A percentile compares a stretch with the other conserved stretches of the same genome.
phyloP scores from a whole-genome alignment of 2,113 vertebrate genomes.

The Ciconia maguari region DNA sequence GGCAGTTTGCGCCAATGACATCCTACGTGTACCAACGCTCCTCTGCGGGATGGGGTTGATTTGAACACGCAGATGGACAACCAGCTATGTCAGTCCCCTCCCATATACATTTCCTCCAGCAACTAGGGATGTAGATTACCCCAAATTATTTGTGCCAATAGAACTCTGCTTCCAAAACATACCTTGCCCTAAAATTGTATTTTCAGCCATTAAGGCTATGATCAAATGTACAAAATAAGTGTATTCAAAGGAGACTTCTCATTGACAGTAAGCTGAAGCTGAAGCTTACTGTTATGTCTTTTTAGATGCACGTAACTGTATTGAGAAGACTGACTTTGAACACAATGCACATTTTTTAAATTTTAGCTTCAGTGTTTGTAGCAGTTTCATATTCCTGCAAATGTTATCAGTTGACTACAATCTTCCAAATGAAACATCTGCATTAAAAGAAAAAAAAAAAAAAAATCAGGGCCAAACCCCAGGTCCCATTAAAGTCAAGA shows the following conservation, averaged over 20 bases:
- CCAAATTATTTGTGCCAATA: not conserved
- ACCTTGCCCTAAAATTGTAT: not conserved
- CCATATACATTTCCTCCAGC: not conserved
- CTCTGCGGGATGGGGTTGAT: not conserved
- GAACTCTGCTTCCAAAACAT: not conserved
- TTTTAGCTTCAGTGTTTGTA: not conserved
- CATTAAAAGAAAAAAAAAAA: not conserved
- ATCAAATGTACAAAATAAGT: not conserved
- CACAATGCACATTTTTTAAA: not conserved
- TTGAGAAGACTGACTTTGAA: not conserved
- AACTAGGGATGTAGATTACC: not conserved
- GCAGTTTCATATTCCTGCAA: not conserved
- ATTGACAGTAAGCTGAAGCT: not conserved
- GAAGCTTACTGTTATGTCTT: not conserved
- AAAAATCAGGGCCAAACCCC: not conserved
- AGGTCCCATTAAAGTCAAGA: not conserved
- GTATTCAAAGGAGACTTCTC: not conserved
- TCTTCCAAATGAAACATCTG: not conserved
- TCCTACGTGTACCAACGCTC: accelerated
- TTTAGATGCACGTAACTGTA: not conserved
- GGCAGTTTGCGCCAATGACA: not conserved
- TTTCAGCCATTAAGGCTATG: not conserved
- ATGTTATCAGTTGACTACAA: not conserved
- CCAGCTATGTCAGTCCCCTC: not conserved
- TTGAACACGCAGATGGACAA: not conserved